These are phyloP conservation scores for Morelia viridis DNA, from an alignment of 2,797 vertebrate genomes.

Conservation along the genomic window DNA sequence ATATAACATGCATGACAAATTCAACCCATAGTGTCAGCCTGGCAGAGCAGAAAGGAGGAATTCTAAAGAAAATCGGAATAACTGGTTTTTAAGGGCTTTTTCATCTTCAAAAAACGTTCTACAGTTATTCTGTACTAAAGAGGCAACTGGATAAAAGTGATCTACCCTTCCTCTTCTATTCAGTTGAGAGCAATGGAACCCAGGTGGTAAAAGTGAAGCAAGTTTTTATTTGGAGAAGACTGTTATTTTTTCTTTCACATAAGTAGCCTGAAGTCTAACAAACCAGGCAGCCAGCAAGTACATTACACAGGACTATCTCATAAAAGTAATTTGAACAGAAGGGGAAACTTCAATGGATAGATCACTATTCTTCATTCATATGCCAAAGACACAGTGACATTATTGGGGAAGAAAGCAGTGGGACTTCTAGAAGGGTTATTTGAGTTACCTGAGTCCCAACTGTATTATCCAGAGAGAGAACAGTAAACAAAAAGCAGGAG, in stretches of 20 bases:
- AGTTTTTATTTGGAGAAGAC: background rate
- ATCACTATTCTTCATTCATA: background rate
- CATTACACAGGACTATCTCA: background rate
- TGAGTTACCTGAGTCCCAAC: background rate
- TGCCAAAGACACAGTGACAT: background rate
- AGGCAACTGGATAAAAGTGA: background rate
- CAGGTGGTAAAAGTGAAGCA: background rate
- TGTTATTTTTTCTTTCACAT: background rate
- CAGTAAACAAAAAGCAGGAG: background rate
- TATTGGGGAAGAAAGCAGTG: background rate
- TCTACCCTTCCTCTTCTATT: background rate
- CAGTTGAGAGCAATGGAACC: background rate
- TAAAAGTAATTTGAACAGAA: background rate
- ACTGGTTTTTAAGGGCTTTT: conserved; percentile 48
- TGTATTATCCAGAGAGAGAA: background rate
- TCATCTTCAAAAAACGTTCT: conserved; percentile 3
- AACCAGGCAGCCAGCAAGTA: background rate
- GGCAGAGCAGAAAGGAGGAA: conserved; percentile 37
- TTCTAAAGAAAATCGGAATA: conserved; percentile 50
- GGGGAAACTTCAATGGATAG: background rate
- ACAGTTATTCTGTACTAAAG: background rate
- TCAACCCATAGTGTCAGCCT: background rate
- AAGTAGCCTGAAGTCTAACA: background rate
- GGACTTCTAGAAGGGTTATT: background rate
- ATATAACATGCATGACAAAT: conserved; percentile 45